Conservation (phyloP, 37 sponge, comb jelly and placozoan species). For the Axinella damicornis region DNA sequence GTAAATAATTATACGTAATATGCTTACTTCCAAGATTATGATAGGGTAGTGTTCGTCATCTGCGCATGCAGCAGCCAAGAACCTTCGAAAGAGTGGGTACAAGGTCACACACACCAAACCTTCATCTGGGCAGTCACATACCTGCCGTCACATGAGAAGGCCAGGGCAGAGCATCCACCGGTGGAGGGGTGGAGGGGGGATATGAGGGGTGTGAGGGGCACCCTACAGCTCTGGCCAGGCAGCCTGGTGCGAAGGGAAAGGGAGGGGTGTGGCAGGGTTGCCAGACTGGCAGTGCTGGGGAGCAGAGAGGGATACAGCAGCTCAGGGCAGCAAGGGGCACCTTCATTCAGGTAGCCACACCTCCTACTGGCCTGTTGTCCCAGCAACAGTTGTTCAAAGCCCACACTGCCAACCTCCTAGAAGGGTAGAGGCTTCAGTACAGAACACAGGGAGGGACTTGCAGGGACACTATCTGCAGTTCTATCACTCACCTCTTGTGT, state of each 20-base stretch:
- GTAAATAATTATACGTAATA: too few relatives aligned
- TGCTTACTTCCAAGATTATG: constrained; percentile 48
- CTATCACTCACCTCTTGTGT: constrained; percentile 34
- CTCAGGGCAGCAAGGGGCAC: too few relatives aligned
- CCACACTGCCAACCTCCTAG: constrained; percentile 32
- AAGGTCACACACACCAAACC: too few relatives aligned
- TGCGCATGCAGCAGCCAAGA: constrained; percentile 60
- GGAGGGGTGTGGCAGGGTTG: background rate
- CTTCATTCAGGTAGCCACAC: background rate
- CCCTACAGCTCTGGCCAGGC: constrained; percentile 80
- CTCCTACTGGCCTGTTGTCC: constrained; percentile 12
- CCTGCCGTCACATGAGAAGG: constrained; percentile 84
- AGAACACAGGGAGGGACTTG: too few relatives aligned
- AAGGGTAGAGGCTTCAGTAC: background rate
- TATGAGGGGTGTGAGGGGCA: constrained; percentile 63
- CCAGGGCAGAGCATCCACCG: constrained; percentile 73
- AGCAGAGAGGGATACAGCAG: background rate
- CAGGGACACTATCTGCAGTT: too few relatives aligned
- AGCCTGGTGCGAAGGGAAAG: constrained; percentile 49
- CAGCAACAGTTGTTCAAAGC: constrained; percentile 49
- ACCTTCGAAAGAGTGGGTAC: background rate
- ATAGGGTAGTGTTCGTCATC: constrained; percentile 26
- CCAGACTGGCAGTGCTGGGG: background rate
- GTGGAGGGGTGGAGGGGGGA: constrained; percentile 39
- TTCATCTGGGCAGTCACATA: too few relatives aligned